These are phyloP conservation scores for Ianthella basta DNA, from an alignment of 37 sponge, comb jelly and placozoan species.

Conservation along the genomic window DNA sequence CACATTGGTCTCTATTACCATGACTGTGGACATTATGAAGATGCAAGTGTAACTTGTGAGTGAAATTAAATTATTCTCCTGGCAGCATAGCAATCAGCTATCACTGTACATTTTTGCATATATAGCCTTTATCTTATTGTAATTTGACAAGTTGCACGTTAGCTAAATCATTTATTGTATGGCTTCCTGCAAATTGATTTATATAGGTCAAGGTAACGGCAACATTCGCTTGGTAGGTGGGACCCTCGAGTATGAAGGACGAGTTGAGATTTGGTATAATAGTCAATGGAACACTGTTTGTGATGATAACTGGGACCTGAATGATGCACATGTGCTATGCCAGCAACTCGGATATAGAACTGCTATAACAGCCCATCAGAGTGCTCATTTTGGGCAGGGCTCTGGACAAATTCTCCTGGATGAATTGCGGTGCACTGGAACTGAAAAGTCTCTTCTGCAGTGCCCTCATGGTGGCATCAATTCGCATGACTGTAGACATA, in stretches of 20 bases:
- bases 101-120: no score
- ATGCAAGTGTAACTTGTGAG: slow-evolving; percentile 17
- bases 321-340: slow-evolving; percentile 30
- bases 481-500: no score
- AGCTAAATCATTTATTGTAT: no score
- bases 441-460: background rate
- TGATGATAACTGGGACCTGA: slow-evolving; percentile 5
- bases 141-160: no score
- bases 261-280: slow-evolving; percentile 27
- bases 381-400: slow-evolving; percentile 17
- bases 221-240: background rate
- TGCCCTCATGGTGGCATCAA: background rate
- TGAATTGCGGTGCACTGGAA: slow-evolving; percentile 7
- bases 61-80: background rate
- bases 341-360: slow-evolving; percentile 19
- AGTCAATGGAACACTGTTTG: slow-evolving; percentile 24
- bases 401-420: slow-evolving; percentile 1
- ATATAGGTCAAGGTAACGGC: no score
- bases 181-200: no score
- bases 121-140: no score
- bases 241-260: background rate
- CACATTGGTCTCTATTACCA: slow-evolving; percentile 1
- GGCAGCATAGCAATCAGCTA: no score
- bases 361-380: background rate
- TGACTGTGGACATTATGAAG: slow-evolving; percentile 18